Percentiles rank a stretch among this genome's conserved stretches.
phyloP scores from a whole-genome alignment of 2,797 vertebrate species.

The Tympanoctomys barrerae region DNA sequence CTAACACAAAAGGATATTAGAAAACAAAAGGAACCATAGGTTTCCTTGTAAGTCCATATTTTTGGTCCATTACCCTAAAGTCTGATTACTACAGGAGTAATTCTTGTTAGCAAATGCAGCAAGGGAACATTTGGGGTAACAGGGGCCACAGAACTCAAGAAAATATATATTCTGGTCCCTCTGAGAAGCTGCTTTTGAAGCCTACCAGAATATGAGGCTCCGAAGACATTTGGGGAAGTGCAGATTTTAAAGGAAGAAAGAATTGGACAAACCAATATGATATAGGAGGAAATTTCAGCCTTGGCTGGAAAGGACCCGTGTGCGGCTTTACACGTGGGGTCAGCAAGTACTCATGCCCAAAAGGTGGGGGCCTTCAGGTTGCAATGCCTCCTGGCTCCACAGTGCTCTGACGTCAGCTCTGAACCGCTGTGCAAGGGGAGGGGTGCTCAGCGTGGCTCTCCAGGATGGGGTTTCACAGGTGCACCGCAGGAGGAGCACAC shows the following conservation, averaged over 20 bases:
- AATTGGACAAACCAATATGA: rapidly evolving
- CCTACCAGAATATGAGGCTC: not conserved
- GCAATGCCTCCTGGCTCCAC: not conserved
- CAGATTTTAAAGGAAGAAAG: not conserved
- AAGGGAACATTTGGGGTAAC: not conserved
- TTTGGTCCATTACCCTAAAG: not conserved
- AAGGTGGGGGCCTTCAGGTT: rapidly evolving
- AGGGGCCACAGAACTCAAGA: not conserved
- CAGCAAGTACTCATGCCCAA: no score
- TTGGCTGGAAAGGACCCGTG: not conserved
- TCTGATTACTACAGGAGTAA: not conserved
- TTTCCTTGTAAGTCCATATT: not conserved
- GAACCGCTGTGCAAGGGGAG: rapidly evolving
- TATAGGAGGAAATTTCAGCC: not conserved
- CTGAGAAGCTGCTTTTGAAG: not conserved
- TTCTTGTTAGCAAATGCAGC: not conserved
- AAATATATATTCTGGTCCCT: rapidly evolving
- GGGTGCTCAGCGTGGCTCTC: not conserved
- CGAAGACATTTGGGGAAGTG: not conserved
- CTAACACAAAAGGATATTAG: not conserved
- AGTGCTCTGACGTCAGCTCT: not conserved
- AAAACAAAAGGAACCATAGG: not conserved
- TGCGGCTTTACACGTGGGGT: not conserved
- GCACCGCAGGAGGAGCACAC: no score
- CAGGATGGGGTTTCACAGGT: not conserved